These are phyloP conservation scores for Caenorhabditis sp. DNA, from an alignment of 2,888 invertebrate species.

Conservation along the genomic window DNA sequence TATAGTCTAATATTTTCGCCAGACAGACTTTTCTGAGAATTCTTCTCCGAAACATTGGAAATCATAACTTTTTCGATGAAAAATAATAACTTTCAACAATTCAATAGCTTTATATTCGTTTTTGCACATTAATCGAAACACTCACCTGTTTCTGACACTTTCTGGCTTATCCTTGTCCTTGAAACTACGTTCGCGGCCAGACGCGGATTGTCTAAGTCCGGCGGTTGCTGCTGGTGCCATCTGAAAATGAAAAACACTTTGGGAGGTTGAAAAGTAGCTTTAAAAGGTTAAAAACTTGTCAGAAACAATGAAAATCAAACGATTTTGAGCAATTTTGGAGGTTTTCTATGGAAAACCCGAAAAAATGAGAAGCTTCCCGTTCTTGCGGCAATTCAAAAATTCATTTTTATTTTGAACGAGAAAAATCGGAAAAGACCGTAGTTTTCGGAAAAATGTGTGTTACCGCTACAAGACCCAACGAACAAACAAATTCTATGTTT, in stretches of 20 bases:
- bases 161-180: constrained; percentile 82
- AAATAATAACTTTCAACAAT: too few species aligned
- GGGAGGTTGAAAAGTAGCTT: constrained; percentile 1
- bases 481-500: background rate
- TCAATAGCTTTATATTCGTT: background rate
- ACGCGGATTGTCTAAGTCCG: constrained; percentile 40
- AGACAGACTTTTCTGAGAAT: too few species aligned
- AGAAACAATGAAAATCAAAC: background rate
- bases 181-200: constrained; percentile 50
- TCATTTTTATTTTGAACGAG: constrained; percentile 21
- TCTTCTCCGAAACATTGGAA: too few species aligned
- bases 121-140: background rate
- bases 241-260: constrained; percentile 9
- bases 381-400: background rate
- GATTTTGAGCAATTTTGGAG: constrained; percentile 1
- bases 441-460: constrained; percentile 7
- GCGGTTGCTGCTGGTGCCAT: constrained; percentile 44
- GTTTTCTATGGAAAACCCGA: too few species aligned
- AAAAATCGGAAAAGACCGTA: constrained; percentile 34
- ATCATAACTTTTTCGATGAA: too few species aligned
- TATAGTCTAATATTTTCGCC: too few species aligned
- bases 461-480: constrained; percentile 36
- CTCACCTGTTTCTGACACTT: constrained; percentile 57
- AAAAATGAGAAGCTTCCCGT: background rate
- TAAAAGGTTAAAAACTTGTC: background rate